phyloP scores from a whole-genome alignment of 2,113 vertebrate species.

The Boulengeromyrus knoepffleri region DNA sequence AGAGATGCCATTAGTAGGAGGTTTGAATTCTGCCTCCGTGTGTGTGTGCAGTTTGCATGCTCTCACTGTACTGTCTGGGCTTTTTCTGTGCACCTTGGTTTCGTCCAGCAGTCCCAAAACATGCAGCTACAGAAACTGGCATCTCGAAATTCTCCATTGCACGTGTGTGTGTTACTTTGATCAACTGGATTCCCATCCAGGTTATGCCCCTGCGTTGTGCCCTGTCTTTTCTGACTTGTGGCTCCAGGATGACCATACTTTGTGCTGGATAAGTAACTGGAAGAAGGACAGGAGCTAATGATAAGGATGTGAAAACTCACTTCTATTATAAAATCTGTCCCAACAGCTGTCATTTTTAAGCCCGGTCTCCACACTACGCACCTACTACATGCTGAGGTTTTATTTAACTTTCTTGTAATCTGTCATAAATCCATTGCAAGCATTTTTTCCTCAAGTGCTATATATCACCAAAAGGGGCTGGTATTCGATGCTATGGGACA shows the following conservation, averaged over 20 bases:
- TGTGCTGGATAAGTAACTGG: not conserved
- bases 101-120: not conserved
- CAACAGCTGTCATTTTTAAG: not conserved
- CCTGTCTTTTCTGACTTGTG: not conserved
- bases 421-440: not conserved
- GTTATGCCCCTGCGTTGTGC: not conserved
- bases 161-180: not conserved
- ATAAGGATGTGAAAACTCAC: not conserved
- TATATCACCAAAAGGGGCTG: constrained; percentile 21
- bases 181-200: not conserved
- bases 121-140: not conserved
- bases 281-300: not conserved
- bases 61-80: not conserved
- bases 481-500: constrained; percentile 14
- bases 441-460: constrained; percentile 7
- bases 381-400: not conserved
- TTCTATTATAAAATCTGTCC: not conserved
- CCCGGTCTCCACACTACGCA: not conserved
- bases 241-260: not conserved
- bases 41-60: not conserved
- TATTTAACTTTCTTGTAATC: not conserved
- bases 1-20: not conserved
- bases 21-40: not conserved
- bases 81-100: not conserved
- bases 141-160: not conserved